Percentiles rank a stretch among this genome's conserved stretches.
Evolutionary conservation across 1,140 invertebrate genomes (phyloP).

Genomic region (Rhysida immarginata): DNA sequence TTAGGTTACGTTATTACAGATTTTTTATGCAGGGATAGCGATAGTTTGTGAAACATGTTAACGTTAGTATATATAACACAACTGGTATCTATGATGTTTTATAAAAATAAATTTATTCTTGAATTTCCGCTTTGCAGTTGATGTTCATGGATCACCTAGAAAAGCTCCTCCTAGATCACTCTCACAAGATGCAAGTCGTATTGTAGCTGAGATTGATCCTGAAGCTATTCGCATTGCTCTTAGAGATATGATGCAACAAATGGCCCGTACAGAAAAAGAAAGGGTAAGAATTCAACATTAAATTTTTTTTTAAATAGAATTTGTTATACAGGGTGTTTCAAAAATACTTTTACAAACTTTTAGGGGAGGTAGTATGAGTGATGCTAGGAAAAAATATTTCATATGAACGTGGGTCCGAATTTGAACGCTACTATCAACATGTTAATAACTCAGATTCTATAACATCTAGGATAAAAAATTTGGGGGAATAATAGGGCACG

Average conservation of each 20-base stretch:
- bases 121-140: background rate
- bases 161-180: background rate
- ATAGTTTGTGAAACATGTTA: background rate
- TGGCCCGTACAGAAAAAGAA: conserved; percentile 71
- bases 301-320: too few species aligned
- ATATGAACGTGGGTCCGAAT: too few species aligned
- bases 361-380: too few species aligned
- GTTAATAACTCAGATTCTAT: too few species aligned
- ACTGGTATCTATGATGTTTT: background rate
- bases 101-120: background rate
- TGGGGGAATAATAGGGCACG: too few species aligned
- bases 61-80: background rate
- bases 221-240: conserved; percentile 72
- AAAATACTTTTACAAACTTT: too few species aligned
- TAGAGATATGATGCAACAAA: conserved; percentile 71
- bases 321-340: too few species aligned
- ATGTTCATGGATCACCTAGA: conserved; percentile 4
- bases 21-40: background rate
- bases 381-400: too few species aligned
- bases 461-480: too few species aligned
- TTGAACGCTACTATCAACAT: too few species aligned
- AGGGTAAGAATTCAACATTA: too few species aligned
- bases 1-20: background rate
- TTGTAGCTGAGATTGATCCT: conserved; percentile 56
- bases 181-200: background rate